Base-by-base conservation (phyloP, 2,888 invertebrate species). In the Pardosa pseudoannulata region DNA sequence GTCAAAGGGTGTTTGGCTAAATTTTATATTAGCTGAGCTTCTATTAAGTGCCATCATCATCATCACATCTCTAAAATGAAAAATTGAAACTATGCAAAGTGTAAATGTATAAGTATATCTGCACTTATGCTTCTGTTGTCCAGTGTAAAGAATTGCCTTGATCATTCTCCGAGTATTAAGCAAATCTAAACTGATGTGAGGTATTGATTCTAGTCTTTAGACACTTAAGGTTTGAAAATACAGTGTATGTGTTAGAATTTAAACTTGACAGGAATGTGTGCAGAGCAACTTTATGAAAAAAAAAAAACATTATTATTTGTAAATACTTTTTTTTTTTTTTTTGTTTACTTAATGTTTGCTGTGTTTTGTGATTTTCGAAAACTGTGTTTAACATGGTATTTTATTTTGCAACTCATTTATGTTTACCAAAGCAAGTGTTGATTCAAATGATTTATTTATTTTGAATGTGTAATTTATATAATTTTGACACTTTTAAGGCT, bases 21-120 rank as follows among this genome's bases (percentile, higher is more conserved):
- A 23, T 56, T 19, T 56, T 56, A 3, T 23, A 56, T 56, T 56
- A 56, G 56, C 56, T 56, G 23, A 56, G 56, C 56, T 46, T 46
- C 41, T 56, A 56, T 46, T 46, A 56, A 56, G 56, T 56, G 56
- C 56, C 56, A 56, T 56, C 56, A 56, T 56, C 23, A 56, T 56
- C 56, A 56, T 46, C 16, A 56, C 16, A 56, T 19, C 16, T 46
- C 41, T 46, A 46, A 46, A 46, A 11, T 46, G n/a, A 23, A 19
- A 23, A 56, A n/a, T n/a, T 23, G 23, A 23, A 23, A 23, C 56
- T 56, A 56, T 56, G 56, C 56, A 56, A 46, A 23, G 19, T 56
- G 56, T 56, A 56, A 6, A 23, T 3, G 1, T 56, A n/a, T n/a
- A n/a, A n/a, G 5, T 56, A 56, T 56, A 23, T 23, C 56, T 56